These are phyloP conservation scores for Linyphia triangularis DNA, from an alignment of 2,888 invertebrate species.

Conservation along the genomic window DNA sequence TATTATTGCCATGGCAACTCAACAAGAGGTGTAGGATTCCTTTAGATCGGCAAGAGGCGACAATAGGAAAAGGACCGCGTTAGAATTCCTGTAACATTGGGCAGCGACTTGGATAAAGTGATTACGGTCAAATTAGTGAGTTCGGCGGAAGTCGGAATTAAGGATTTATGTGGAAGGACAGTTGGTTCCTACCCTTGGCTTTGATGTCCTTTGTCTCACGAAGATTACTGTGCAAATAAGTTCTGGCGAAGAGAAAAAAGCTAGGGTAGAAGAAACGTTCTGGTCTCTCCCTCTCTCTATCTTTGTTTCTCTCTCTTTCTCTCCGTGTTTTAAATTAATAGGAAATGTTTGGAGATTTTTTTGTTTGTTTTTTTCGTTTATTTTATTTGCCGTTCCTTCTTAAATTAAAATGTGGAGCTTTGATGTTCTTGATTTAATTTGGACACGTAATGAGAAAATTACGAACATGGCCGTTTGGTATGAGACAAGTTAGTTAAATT, in stretches of 20 bases:
- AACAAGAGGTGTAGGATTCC: slow-evolving; percentile 33
- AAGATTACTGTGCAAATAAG: slow-evolving; percentile 3
- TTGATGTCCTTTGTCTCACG: slow-evolving; percentile 23
- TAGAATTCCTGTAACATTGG: slow-evolving; percentile 35
- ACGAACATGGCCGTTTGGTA: too few species aligned
- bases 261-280: too few species aligned
- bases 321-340: background rate
- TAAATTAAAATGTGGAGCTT: too few species aligned
- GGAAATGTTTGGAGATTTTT: background rate
- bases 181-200: background rate
- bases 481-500: too few species aligned
- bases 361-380: background rate
- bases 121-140: slow-evolving; percentile 38
- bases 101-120: slow-evolving; percentile 38
- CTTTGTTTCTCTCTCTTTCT: background rate
- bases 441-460: too few species aligned
- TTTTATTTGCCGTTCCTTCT: too few species aligned
- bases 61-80: background rate
- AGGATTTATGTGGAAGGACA: slow-evolving; percentile 16
- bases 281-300: too few species aligned
- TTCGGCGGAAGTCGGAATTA: slow-evolving; percentile 13
- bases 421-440: too few species aligned
- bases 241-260: background rate
- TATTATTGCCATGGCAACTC: slow-evolving; percentile 10
- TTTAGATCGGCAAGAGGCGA: background rate